Conservation (phyloP, 2,797 vertebrate species). For the Apodemus agrarius region DNA sequence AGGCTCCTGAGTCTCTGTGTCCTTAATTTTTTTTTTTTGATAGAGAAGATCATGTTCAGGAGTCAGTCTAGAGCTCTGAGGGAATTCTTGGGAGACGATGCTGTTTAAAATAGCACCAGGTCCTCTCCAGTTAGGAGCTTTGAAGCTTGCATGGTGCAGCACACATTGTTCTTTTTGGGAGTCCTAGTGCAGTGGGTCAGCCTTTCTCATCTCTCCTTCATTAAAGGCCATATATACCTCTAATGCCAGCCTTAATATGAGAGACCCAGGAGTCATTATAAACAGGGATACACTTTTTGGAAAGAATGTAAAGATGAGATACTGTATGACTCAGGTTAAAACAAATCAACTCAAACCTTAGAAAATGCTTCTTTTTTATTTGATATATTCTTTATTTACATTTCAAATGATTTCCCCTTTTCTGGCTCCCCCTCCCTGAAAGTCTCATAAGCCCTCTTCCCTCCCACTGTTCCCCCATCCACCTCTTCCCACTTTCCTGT, state of each 20-base stretch:
- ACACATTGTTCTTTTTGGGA: background rate
- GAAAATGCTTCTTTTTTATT: background rate
- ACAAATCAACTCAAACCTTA: background rate
- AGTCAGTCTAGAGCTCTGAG: conserved; percentile 72
- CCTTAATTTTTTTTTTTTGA: background rate
- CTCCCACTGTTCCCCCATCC: too few relatives aligned
- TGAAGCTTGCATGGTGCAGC: background rate
- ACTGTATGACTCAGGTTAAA: background rate
- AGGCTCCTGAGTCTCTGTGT: background rate
- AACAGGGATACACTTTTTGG: background rate
- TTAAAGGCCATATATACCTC: background rate
- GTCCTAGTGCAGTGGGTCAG: background rate
- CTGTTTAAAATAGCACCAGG: conserved; percentile 77
- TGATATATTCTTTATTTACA: too few relatives aligned
- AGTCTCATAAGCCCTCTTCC: too few relatives aligned
- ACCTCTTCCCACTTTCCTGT: too few relatives aligned
- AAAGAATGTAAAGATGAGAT: background rate
- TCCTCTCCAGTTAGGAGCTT: background rate
- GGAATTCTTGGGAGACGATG: conserved; percentile 71
- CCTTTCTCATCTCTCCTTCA: background rate
- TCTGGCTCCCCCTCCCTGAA: too few relatives aligned
- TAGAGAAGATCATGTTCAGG: conserved; percentile 41
- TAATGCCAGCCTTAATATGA: background rate
- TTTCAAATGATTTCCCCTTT: too few relatives aligned
- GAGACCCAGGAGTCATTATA: background rate